Evolutionary conservation across 2,888 invertebrate species (phyloP), one percentile per base, ranked within the genome.

Genomic region (Epistrophella euchroma): DNA sequence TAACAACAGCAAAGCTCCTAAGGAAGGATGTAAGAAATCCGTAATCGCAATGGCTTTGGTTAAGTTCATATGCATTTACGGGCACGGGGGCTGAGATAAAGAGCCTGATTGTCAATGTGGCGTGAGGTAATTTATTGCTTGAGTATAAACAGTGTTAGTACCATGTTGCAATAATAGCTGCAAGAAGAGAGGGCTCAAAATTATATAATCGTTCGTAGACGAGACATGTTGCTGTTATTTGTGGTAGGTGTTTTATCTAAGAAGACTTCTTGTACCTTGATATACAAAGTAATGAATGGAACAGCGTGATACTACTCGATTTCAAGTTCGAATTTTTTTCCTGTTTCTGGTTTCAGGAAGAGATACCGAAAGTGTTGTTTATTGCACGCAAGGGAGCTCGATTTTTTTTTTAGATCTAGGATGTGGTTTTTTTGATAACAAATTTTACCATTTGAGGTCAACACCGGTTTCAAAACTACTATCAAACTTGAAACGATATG

Each of bases 101-200:
- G 76, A 80, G 85, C 52, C 55, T 68, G 84, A 72, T 72, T 85
- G 80, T 77, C 85, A 85, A 73, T 68, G 25, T 73, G 56, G 73
- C 76, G n/a, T 73, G 56, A 85, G 47, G 72, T 85, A 80, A 85
- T 85, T 85, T 85, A 77, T 75, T 79, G 60, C 75, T 52, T 58
- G 52, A 71, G 64, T 28, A 28, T 58, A 64, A 28, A 28, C 50
- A 52, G 32, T 50, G 50, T 68, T 32, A 35, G 66, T 68, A 22
- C 50, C 28, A 68, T 68, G 68, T 66, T 66, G 45, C 32, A 66
- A 66, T 45, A 60, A 60, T 22, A 22, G 40, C 15, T 35, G 11
- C 60, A 68, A 60, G 19, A 58, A 55, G 73, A 68, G 74, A 66
- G 19, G 47, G 52, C 15, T 52, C 15, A 37, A 66, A 76, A 76